A percentile compares a stretch with the other conserved stretches of the same genome.
These are phyloP conservation scores for Drosophila heteroneura DNA, from an alignment of 2,888 invertebrate genomes.

Conservation along the genomic window DNA sequence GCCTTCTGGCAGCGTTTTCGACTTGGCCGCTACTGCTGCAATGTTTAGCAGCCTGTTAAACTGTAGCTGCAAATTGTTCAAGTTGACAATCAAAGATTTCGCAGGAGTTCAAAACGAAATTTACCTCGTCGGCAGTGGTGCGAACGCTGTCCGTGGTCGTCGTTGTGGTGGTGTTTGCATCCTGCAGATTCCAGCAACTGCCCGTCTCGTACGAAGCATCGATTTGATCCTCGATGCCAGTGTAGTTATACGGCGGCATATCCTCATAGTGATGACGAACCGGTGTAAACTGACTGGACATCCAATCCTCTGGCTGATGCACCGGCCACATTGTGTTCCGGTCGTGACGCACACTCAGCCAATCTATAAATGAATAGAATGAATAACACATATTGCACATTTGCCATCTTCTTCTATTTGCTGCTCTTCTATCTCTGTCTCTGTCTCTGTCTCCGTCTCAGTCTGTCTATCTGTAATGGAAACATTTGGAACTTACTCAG, in stretches of 20 bases:
- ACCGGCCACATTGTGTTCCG: conserved; percentile 92
- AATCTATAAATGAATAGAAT: conserved; percentile 85
- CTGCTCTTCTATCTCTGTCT: background rate
- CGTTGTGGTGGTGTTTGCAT: conserved; percentile 78
- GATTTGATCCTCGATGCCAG: conserved; percentile 84
- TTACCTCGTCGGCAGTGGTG: conserved; percentile 68
- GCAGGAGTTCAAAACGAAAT: background rate
- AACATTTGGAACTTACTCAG: conserved; percentile 86
- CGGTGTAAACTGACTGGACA: conserved; percentile 85
- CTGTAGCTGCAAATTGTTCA: conserved; percentile 6
- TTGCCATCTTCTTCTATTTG: background rate
- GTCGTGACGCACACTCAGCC: conserved; percentile 91
- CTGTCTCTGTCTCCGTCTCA: background rate
- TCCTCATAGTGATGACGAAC: conserved; percentile 85
- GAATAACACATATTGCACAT: background rate
- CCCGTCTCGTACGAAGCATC: conserved; percentile 83
- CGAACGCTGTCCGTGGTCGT: conserved; percentile 78
- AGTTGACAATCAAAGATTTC: conserved; percentile 7
- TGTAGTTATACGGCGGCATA: conserved; percentile 84
- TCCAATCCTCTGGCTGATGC: conserved; percentile 89
- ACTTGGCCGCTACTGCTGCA: conserved; percentile 68
- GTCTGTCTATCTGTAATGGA: background rate
- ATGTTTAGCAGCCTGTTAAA: conserved; percentile 19
- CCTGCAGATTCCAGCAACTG: conserved; percentile 84
- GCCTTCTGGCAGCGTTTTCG: conserved; percentile 87